Evolutionary conservation across 2,797 vertebrate genomes (phyloP), one percentile per base, ranked within the genome.

Genomic region (Dallia pectoralis): DNA sequence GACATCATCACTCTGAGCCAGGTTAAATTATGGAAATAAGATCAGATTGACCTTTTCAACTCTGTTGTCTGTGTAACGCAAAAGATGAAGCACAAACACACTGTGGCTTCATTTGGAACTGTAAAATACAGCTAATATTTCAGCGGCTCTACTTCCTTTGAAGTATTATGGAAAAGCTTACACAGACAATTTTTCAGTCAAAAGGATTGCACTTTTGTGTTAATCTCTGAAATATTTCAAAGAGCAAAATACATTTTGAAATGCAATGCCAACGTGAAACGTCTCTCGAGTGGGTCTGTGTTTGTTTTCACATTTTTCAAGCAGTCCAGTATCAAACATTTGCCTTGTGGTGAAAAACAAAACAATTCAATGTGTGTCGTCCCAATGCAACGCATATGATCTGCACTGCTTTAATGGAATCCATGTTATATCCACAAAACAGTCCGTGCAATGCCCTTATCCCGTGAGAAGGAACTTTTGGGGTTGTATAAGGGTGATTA

Each of bases 201-300:
- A 9, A 33, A 33, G 18, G 19, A 66, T 40, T 40, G n/a, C n/a
- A n/a, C n/a, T n/a, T n/a, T n/a, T n/a, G n/a, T n/a, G n/a, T n/a
- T n/a, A n/a, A n/a, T 68, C 16, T 68, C 25, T 27, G 66, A 67
- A 48, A 12, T 27, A 49, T 68, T 44, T 67, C 66, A 67, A 67
- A 29, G 44, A 47, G 25, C 15, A 44, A 68, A 19, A 68, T 29
- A 18, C 4, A 68, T 68, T 68, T 65, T 68, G 22, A 48, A 68
- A 68, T 62, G 59, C 59, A 68, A 49, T 12, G 15, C 22, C 16
- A 44, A 49, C 27, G 14, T 47, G 66, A 14, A 40, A 25, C 19
- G 63, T 33, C 61, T 7, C 33, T 56, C 56, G 47, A 61, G 25
- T 49, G 70, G 47, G 25, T 29, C 16, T 77, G 67, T 61, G 63